Base-by-base conservation (phyloP, 2,888 invertebrate species). In the Heterodera filipjevi region DNA sequence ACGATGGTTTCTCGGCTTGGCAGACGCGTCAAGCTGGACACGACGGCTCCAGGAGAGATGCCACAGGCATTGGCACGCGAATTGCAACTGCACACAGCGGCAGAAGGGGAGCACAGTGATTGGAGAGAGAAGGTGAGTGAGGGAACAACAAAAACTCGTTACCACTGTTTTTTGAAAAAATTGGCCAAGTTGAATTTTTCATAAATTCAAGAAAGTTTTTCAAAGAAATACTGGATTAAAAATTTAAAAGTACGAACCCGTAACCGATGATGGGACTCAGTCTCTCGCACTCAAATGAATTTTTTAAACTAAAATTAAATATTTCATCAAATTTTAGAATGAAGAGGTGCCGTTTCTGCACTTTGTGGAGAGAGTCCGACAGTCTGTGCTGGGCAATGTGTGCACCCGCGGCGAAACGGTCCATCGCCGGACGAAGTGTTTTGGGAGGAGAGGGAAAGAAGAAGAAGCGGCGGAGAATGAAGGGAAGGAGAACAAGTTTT, bases 1-100 rank as follows among this genome's bases (percentile, higher is more conserved):
- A 80, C 80, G 32, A 49, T 33, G 33, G 71, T 68, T 22, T 71
- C 80, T 6, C 39, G 78, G 0, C 81, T 71, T 27, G 81, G 81
- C 3, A 66, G 81, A 12, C 49, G 68, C 49, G 81, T 81, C 16
- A 75, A 75, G 30, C 35, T 64, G 53, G 75, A 75, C 59, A n/a
- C 33, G n/a, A 14, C 49, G 35, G 39, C 64, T 27, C n/a, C n/a
- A 6, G 59, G 59, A 0, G 75, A 75, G 35, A 16, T 75, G 44
- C 75, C 75, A 19, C 22, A 19, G 44, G 53, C 66, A 33, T 64
- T 75, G 22, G 75, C 22, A 3, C 68, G 66, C 12, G 66, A 75
- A 32, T 46, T 75, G 53, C 30, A 64, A 19, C 30, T 59, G 49
- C 22, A 30, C 27, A 33, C 35, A 8, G 49, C 16, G 10, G 16